Evolutionary conservation across 2,797 vertebrate genomes (phyloP), one percentile per base, ranked within the genome.

Genomic region (Apodemus agrarius): DNA sequence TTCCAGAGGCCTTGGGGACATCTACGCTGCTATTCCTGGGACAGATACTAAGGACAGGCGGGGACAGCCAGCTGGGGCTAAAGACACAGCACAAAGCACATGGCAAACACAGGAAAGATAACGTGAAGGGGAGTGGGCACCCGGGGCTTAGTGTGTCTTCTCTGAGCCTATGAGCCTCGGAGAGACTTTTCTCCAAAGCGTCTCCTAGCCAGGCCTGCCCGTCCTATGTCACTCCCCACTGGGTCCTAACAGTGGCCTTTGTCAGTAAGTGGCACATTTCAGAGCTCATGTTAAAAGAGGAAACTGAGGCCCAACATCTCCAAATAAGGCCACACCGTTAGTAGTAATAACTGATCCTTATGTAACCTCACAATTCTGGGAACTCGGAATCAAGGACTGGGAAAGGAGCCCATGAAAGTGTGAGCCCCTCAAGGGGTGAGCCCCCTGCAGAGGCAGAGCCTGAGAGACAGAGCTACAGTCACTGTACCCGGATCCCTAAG

Each of bases 1-100:
- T 85, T 46, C 65, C 61, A 14, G 52, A 81, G 63, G 13, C 34
- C 13, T 26, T 34, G 34, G 59, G 52, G 80, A 82, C 82, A 81
- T 40, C 43, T 75, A 80, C 83, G 54, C 57, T 12, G 57, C 59
- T 87, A 34, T 88, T 92, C 81, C 89, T 88, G 61, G 69, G 80
- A 43, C 31, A 63, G 69, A 89, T 43, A n/a, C 31, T 19, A 37
- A 67, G 72, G 72, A 90, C 9, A 31, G 1, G 0, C 31, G 74
- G 49, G 76, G 14, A 52, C 57, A 52, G 82, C 79, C 76, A 80
- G 81, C 52, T 91, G 67, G 49, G 16, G 43, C 3, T 1, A 92
- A 79, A 84, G 69, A 90, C 6, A 0, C 8, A 0, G 14, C 89
- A 72, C 31, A 43, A 49, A 95, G 80, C 52, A n/a, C 24, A 29